Base-by-base conservation (phyloP, 30 jellyfish, hydroid and myxozoan species). In the Rhopilema esculentum region DNA sequence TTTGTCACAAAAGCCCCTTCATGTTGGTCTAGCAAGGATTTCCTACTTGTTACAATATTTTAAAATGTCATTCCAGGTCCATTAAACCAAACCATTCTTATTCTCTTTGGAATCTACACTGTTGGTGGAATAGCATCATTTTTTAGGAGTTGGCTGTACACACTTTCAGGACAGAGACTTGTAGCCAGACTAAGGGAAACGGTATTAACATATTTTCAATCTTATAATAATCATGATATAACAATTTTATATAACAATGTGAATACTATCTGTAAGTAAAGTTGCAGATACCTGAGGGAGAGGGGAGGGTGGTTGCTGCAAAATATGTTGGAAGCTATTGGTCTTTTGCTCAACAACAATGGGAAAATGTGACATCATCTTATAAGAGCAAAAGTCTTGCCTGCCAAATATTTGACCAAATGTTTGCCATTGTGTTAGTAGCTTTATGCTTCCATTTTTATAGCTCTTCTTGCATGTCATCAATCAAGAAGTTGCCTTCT, bases 121-220 rank as follows among this genome's bases (percentile, higher is more conserved):
- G 88, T 68, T 64, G 98, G 98, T 40, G 97, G 97, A 1, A 9
- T 93, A n/a, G 97, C 94, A 0, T 75, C 98, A 8, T 83, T 88
- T 71, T 93, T 93, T 66, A 53, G 98, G 19, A 72, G 97, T 15
- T 93, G 98, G 98, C 67, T 93, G 16, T 93, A 83, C 85, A 93
- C 98, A 8, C 49, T 93, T 73, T 92, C 98, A 26, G 98, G 98
- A 32, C 98, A 93, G 53, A 88, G 97, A 48, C 88, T 93, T 27
- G 98, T 93, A 49, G 98, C 98, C 25, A 75, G 96, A 66, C 88
- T 93, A 18, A 84, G 98, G 70, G 88, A 71, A 48, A 73, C 68
- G 73, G 98, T 93, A 72, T 12, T 40, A 12, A 6, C 57, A 12
- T 40, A 2, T 6, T 40, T 72, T 18, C 21, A 20, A 18, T 17